A percentile compares a stretch with the other conserved stretches of the same genome.
Conservation (phyloP, 1,140 invertebrate genomes). For the Sitodiplosis mosellana region DNA sequence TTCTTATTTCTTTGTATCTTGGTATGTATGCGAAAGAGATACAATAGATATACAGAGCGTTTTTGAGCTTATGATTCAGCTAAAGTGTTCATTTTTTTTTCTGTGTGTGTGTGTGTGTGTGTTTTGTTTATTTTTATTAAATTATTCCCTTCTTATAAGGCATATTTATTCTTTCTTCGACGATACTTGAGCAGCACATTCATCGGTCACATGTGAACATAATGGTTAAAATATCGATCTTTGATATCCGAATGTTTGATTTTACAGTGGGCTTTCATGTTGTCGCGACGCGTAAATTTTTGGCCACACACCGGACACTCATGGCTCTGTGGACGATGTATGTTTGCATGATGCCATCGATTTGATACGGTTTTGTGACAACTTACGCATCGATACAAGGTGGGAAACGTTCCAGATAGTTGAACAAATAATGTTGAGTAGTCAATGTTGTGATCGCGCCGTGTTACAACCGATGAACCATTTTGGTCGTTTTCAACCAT, state of each 20-base stretch:
- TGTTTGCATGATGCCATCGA: conserved; percentile 50
- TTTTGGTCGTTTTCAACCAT: conserved; percentile 1
- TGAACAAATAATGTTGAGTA: conserved; percentile 24
- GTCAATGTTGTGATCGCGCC: conserved; percentile 24
- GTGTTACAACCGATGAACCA: conserved; percentile 16
- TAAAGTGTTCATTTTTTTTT: too few species aligned
- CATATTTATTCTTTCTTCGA: background rate
- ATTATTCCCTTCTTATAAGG: conserved; percentile 15
- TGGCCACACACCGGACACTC: conserved; percentile 46
- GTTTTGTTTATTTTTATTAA: background rate
- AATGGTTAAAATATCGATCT: conserved; percentile 26
- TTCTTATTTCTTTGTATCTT: background rate
- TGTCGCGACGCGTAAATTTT: conserved; percentile 47
- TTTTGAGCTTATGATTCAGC: too few species aligned
- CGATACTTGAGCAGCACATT: background rate
- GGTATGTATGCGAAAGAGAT: too few species aligned
- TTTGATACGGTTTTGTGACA: conserved; percentile 54
- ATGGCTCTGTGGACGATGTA: conserved; percentile 47
- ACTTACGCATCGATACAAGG: conserved; percentile 23
- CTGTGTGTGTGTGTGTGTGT: too few species aligned
- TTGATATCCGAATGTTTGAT: conserved; percentile 41
- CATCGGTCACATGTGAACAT: conserved; percentile 27
- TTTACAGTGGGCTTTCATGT: conserved; percentile 47
- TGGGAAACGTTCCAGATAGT: conserved; percentile 21
- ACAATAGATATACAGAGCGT: too few species aligned